Evolutionary conservation across 2,888 invertebrate genomes (phyloP).

Genomic region (Zonitis immaculata): DNA sequence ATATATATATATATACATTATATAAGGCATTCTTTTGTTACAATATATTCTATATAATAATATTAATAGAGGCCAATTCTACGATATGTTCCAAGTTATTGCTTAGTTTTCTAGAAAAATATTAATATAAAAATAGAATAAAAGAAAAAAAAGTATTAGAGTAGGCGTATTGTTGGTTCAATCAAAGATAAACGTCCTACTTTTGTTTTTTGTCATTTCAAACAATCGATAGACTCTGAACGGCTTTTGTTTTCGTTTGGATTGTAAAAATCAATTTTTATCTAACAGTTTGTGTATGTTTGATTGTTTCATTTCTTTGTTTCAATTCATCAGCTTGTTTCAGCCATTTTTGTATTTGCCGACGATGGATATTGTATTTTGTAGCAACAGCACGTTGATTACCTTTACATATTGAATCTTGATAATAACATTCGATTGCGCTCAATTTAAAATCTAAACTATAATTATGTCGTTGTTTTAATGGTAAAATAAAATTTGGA

Average conservation of each 20-base stretch:
- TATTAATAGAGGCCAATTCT: too few relatives aligned
- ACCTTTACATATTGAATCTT: slow-evolving; percentile 50
- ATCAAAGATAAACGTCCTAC: background rate
- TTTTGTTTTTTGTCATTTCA: background rate
- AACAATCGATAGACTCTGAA: slow-evolving; percentile 11
- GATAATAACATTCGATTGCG: slow-evolving; percentile 53
- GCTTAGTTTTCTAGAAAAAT: too few relatives aligned
- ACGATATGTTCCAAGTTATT: slow-evolving; percentile 24
- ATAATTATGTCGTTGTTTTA: slow-evolving; percentile 47
- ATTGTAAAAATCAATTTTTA: slow-evolving; percentile 23
- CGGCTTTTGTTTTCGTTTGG: background rate
- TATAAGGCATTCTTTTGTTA: slow-evolving; percentile 21
- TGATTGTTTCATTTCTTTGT: slow-evolving; percentile 39
- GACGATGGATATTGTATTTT: slow-evolving; percentile 50
- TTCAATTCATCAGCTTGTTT: slow-evolving; percentile 50
- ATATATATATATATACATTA: slow-evolving; percentile 32
- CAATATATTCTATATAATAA: too few relatives aligned
- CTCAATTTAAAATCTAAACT: slow-evolving; percentile 55
- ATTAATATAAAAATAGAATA: too few relatives aligned
- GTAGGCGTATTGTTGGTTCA: too few relatives aligned
- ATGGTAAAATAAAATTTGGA: slow-evolving; percentile 19
- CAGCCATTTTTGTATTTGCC: slow-evolving; percentile 56
- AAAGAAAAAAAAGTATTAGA: too few relatives aligned
- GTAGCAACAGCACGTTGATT: slow-evolving; percentile 50
- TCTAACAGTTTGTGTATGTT: slow-evolving; percentile 39